Evolutionary conservation across 2,797 vertebrate genomes (phyloP).

Genomic region (Chelidonichthys spinosus): DNA sequence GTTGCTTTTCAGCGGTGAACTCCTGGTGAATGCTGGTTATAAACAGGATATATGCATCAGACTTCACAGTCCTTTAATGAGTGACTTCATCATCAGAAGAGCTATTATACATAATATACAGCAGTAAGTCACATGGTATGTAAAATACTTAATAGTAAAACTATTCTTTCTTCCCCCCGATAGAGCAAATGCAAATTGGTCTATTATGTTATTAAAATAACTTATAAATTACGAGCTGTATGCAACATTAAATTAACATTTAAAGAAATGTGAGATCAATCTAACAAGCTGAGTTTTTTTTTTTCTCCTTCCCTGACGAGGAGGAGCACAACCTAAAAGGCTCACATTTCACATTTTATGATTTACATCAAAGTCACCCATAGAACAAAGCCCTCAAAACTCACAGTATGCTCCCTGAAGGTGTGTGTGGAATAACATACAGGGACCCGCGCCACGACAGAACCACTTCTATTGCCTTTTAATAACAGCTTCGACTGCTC

Average conservation of each 20-base stretch:
- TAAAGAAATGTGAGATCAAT: not conserved
- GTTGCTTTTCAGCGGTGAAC: not conserved
- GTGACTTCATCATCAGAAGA: too few species aligned
- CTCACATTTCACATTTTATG: slow-evolving; percentile 68
- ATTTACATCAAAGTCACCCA: slow-evolving; percentile 77
- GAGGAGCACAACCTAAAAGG: slow-evolving; percentile 23
- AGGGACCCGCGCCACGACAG: slow-evolving; percentile 58
- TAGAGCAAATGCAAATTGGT: not conserved
- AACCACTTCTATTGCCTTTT: slow-evolving; percentile 74
- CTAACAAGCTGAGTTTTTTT: slow-evolving; percentile 18
- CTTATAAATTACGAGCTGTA: not conserved
- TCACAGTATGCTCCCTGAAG: slow-evolving; percentile 59
- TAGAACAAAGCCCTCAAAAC: slow-evolving; percentile 69
- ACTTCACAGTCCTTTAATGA: too few species aligned
- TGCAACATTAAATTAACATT: not conserved
- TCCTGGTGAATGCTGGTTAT: too few species aligned
- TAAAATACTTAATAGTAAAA: not conserved
- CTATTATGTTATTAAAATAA: not conserved
- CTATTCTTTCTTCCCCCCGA: not conserved
- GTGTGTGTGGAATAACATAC: slow-evolving; percentile 61
- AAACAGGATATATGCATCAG: too few species aligned
- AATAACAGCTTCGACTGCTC: slow-evolving; percentile 77
- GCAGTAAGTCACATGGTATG: not conserved
- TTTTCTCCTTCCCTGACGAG: slow-evolving; percentile 25
- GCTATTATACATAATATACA: not conserved